Conservation (phyloP, 2,888 invertebrate genomes). For the Laspeyria flexula region DNA sequence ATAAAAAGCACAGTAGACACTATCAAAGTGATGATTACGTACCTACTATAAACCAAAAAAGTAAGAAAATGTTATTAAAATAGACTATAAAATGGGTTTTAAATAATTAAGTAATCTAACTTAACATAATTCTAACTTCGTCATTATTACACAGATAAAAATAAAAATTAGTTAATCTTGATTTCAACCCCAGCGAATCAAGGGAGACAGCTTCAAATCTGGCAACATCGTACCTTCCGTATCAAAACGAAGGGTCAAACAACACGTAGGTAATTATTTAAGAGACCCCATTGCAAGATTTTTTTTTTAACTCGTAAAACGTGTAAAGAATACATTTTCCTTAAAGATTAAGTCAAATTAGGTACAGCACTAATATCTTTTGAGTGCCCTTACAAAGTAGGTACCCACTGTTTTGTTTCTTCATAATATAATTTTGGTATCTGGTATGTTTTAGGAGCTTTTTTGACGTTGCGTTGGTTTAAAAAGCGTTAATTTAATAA, state of each 20-base stretch:
- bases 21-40: too few species aligned
- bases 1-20: too few species aligned
- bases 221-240: constrained; percentile 49
- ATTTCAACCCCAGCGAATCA: background rate
- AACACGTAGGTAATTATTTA: constrained; percentile 82
- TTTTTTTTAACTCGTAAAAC: constrained; percentile 58
- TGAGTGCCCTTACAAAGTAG: constrained; percentile 40
- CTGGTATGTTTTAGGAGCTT: background rate
- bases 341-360: constrained; percentile 46
- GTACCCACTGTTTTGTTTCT: constrained; percentile 25
- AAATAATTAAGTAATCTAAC: too few species aligned
- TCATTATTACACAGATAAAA: background rate
- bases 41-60: too few species aligned
- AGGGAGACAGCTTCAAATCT: constrained; percentile 6
- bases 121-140: too few species aligned
- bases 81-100: too few species aligned
- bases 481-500: background rate
- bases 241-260: constrained; percentile 70
- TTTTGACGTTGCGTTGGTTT: background rate
- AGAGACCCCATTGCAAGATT: constrained; percentile 55
- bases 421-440: constrained; percentile 7
- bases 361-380: constrained; percentile 43
- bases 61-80: too few species aligned
- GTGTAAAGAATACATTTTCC: constrained; percentile 50
- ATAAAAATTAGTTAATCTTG: background rate